Evolutionary conservation across 2,888 invertebrate genomes (phyloP), one percentile per base, ranked within the genome.

Genomic region (Oscheius sp.): DNA sequence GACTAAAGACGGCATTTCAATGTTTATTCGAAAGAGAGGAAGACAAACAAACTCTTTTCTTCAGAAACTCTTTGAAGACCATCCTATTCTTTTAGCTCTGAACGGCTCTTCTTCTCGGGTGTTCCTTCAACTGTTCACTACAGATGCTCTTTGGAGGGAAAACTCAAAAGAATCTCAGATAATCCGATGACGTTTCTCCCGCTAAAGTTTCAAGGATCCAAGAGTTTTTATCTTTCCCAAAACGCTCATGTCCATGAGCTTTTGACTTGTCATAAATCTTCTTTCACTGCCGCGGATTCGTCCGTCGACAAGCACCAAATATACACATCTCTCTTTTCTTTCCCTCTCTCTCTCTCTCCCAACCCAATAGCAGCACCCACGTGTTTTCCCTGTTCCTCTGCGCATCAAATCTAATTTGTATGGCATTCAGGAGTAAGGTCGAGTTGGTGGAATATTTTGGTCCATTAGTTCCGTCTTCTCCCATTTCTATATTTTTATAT

Each of bases 201-300:
- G n/a, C n/a, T n/a, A n/a, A n/a, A n/a, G n/a, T n/a, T n/a, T n/a
- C n/a, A n/a, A n/a, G n/a, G n/a, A n/a, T n/a, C n/a, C n/a, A n/a
- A n/a, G n/a, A 10, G 42, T 23, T 23, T 48, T 48, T 48, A 23
- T 25, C 17, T 48, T 48, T 48, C 23, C 20, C 48, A 48, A 48
- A 48, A 48, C 12, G 48, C 23, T 48, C 48, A n/a, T 48, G 48
- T 48, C 48, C 25, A 37, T 37, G 48, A 48, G 55, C 55, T 33
- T 55, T 34, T 55, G 31, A 55, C 55, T 33, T 34, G 55, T 55
- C 55, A 55, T 55, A 55, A 55, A 55, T 55, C 55, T 55, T 31
- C 55, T 52, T 52, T 25, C 8, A 29, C 48, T 27, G 52, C 52
- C 25, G 23, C 20, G 23, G 48, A 48, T 25, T 3, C 48, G 20